A percentile compares a stretch with the other conserved stretches of the same genome.
Evolutionary conservation across 2,797 vertebrate genomes (phyloP).

Genomic region (Pseudochromis fuscus): DNA sequence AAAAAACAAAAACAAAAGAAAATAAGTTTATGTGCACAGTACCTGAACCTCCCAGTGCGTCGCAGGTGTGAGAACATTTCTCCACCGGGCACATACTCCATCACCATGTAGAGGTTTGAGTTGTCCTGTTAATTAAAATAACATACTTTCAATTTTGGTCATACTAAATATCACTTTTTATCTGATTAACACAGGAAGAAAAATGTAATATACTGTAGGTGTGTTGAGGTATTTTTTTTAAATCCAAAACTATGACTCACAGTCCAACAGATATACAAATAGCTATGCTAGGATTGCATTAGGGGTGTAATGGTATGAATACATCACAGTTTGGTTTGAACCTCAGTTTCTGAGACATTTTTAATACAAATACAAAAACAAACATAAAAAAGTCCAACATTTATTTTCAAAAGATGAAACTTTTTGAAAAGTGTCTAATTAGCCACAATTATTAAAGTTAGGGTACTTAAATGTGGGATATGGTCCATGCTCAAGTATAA

Average conservation of each 20-base stretch:
- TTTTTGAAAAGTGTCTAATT: too few relatives aligned
- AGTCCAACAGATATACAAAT: too few relatives aligned
- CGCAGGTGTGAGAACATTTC: constrained; percentile 99
- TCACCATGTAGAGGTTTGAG: constrained; percentile 99
- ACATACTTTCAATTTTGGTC: not conserved
- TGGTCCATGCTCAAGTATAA: too few relatives aligned
- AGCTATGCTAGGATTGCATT: too few relatives aligned
- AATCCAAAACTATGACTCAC: not conserved
- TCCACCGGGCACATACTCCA: constrained; percentile 99
- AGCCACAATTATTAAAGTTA: too few relatives aligned
- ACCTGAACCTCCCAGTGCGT: constrained; percentile 99
- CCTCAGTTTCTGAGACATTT: too few relatives aligned
- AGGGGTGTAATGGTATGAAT: too few relatives aligned
- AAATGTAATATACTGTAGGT: not conserved
- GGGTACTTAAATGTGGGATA: not conserved
- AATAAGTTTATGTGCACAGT: not conserved
- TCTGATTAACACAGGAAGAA: not conserved
- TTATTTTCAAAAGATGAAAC: too few relatives aligned
- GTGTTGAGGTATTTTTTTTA: not conserved
- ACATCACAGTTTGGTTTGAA: too few relatives aligned
- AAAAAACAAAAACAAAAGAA: not conserved
- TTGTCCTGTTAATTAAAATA: constrained; percentile 89
- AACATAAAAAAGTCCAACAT: too few relatives aligned
- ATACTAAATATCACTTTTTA: not conserved
- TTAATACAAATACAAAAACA: too few relatives aligned